Conservation (phyloP, 2,113 vertebrate genomes). For the Tylochromis polylepis region DNA sequence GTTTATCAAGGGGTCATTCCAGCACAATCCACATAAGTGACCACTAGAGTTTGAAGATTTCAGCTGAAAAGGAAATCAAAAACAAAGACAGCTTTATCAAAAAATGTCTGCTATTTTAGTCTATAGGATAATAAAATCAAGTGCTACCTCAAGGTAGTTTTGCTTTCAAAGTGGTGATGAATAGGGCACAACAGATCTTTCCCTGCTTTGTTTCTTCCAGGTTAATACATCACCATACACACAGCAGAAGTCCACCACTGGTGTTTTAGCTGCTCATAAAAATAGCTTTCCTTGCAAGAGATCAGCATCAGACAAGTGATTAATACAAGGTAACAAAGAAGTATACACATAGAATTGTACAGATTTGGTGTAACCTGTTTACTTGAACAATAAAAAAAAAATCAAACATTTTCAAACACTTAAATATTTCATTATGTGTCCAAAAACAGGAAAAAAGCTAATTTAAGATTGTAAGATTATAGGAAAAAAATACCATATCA, state of each 20-base stretch:
- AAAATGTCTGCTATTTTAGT: conserved; percentile 18
- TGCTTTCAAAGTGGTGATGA: background rate
- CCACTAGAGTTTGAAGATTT: accelerated
- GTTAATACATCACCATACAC: accelerated
- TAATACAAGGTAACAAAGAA: background rate
- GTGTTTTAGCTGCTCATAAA: background rate
- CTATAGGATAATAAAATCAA: background rate
- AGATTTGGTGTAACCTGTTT: background rate
- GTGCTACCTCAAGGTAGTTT: background rate
- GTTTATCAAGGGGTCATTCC: background rate
- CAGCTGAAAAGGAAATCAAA: background rate
- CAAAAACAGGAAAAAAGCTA: background rate
- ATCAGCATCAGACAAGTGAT: background rate
- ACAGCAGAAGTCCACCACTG: background rate
- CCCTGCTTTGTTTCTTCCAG: background rate
- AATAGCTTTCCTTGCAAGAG: background rate
- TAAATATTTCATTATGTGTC: background rate
- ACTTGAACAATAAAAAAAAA: background rate
- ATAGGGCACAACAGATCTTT: background rate
- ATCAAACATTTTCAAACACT: background rate
- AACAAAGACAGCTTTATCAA: background rate
- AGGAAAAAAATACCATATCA: background rate
- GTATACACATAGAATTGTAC: background rate
- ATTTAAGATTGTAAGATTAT: background rate
- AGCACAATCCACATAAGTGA: background rate